These are phyloP conservation scores for Napeogenes inachia DNA, from an alignment of 2,888 invertebrate species.

Conservation along the genomic window DNA sequence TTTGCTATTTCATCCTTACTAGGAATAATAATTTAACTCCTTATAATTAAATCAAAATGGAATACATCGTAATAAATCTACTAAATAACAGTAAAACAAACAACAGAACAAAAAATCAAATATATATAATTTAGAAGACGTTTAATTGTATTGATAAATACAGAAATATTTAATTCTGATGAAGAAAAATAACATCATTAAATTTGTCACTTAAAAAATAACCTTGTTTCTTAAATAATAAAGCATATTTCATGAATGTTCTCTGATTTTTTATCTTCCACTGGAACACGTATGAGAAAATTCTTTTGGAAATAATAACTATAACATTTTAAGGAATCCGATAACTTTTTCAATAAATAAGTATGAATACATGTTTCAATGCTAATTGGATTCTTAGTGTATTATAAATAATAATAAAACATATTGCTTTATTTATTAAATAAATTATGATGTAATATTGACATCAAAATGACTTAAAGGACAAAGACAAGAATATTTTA, in stretches of 20 bases:
- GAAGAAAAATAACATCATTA: not conserved
- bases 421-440: no score
- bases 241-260: not conserved
- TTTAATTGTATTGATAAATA: not conserved
- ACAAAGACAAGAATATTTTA: no score
- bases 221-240: not conserved
- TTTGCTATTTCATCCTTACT: no score
- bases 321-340: not conserved
- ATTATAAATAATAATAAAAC: not conserved
- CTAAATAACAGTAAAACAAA: no score
- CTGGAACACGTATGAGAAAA: not conserved
- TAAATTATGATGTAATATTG: no score
- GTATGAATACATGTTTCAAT: not conserved
- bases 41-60: no score
- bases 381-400: not conserved
- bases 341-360: not conserved
- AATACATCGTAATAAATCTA: no score
- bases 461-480: no score
- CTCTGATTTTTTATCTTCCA: not conserved
- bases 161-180: not conserved
- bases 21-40: no score
- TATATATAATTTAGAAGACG: not conserved
- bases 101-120: no score
- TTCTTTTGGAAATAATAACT: not conserved
- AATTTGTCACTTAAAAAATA: not conserved